These are phyloP conservation scores for Tetranychus piercei DNA, from an alignment of 2,888 invertebrate genomes.

Conservation along the genomic window DNA sequence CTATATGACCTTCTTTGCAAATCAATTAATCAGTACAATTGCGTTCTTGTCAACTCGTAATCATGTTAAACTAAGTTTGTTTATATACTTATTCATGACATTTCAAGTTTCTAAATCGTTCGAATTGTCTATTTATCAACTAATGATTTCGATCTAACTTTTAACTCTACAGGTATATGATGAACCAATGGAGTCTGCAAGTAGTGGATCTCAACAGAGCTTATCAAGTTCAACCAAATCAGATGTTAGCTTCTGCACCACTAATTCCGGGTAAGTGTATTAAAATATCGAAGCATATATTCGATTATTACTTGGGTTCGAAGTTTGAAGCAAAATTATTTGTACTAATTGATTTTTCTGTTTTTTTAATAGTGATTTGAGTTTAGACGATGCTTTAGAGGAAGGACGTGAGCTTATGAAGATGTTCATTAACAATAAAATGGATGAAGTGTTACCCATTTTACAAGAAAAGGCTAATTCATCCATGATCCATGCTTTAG, in stretches of 20 bases:
- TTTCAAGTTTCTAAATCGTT: too few species aligned
- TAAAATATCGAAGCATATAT: neutral
- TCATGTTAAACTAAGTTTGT: too few species aligned
- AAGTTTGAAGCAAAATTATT: neutral
- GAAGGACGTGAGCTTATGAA: slow-evolving; percentile 14
- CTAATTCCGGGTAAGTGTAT: neutral
- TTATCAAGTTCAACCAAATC: neutral
- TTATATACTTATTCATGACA: neutral
- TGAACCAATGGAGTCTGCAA: neutral
- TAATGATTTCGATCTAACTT: too few species aligned
- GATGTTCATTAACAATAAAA: slow-evolving; percentile 12
- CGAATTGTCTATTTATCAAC: too few species aligned
- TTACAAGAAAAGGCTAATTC: slow-evolving; percentile 43
- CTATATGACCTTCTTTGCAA: neutral
- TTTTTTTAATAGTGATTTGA: neutral
- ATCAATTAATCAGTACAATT: neutral
- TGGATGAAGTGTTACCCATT: slow-evolving; percentile 9
- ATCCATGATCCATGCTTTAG: slow-evolving; percentile 80
- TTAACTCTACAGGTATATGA: neutral
- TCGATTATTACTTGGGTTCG: too few species aligned
- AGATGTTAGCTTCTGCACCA: neutral
- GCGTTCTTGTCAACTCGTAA: neutral
- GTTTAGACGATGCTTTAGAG: slow-evolving; percentile 8
- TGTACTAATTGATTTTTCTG: neutral
- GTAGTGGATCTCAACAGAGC: neutral